These are phyloP conservation scores for Pseudorhiza aurosa DNA, from an alignment of 30 jellyfish, hydroid and myxozoan species.

Conservation along the genomic window DNA sequence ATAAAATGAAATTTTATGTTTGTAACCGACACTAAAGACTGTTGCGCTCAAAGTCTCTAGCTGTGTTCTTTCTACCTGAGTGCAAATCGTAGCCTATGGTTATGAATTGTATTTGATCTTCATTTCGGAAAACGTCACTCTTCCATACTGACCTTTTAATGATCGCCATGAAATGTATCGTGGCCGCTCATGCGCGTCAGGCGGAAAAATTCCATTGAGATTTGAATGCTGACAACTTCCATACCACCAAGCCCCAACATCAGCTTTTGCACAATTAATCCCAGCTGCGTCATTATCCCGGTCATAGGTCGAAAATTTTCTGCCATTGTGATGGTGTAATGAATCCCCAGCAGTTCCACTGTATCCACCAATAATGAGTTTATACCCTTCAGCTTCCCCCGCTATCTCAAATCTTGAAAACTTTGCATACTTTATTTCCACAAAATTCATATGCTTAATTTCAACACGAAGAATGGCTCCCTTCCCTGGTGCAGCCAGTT, in stretches of 20 bases:
- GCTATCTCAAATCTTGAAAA: constrained; percentile 19
- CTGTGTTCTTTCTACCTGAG: no score
- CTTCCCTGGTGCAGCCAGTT: constrained; percentile 37
- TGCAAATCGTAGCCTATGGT: not conserved
- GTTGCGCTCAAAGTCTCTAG: no score
- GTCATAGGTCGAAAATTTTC: constrained; percentile 23
- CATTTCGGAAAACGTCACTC: constrained; percentile 23
- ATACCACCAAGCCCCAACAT: constrained; percentile 57
- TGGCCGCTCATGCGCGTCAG: not conserved
- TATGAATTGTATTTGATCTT: not conserved
- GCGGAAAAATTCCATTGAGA: constrained; percentile 28
- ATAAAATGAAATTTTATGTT: no score
- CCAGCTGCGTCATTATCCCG: not conserved
- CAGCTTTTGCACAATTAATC: constrained; percentile 12
- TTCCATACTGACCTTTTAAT: not conserved
- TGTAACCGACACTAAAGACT: no score
- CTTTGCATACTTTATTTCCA: constrained; percentile 10
- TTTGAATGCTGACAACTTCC: constrained; percentile 4
- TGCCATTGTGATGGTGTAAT: not conserved
- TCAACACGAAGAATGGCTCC: constrained; percentile 57
- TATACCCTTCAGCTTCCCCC: constrained; percentile 34
- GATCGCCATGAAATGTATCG: not conserved
- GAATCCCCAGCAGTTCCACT: constrained; percentile 32
- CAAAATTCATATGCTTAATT: constrained; percentile 4
- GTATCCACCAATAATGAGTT: constrained; percentile 12